phyloP scores from a whole-genome alignment of 2,113 vertebrate genomes.

The Ameiurus melas region DNA sequence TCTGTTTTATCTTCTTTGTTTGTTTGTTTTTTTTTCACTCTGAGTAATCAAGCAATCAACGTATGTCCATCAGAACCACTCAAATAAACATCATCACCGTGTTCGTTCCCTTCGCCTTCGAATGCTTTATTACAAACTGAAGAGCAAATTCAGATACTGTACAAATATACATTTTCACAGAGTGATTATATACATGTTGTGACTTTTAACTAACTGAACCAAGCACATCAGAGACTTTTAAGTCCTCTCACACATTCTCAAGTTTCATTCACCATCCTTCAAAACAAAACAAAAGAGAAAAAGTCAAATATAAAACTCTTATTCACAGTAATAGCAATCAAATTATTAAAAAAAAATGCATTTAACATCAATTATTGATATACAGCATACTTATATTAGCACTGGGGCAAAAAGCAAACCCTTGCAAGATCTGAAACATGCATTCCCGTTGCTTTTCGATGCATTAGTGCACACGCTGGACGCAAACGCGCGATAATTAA shows the following conservation, averaged over 20 bases:
- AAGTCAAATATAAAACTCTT: conserved; percentile 48
- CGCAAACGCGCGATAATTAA: conserved; percentile 47
- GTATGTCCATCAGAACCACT: not conserved
- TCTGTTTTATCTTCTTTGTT: not conserved
- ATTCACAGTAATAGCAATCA: conserved; percentile 56
- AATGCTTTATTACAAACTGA: conserved; percentile 67
- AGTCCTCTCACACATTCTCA: conserved; percentile 15
- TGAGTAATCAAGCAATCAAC: no score
- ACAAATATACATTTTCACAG: conserved; percentile 65
- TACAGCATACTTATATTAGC: conserved; percentile 53
- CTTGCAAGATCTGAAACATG: conserved; percentile 60
- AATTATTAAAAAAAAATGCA: conserved; percentile 28
- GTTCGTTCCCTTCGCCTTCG: conserved; percentile 23
- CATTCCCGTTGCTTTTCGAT: conserved; percentile 48
- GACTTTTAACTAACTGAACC: conserved; percentile 28
- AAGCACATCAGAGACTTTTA: conserved; percentile 35
- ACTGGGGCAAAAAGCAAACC: conserved; percentile 56
- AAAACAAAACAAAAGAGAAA: conserved; percentile 36
- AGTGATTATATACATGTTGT: conserved; percentile 51
- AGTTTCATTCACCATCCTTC: conserved; percentile 39
- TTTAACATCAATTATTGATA: conserved; percentile 16
- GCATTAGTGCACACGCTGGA: conserved; percentile 44
- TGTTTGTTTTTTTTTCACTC: no score
- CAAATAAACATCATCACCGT: not conserved
- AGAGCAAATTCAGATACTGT: conserved; percentile 58